These are phyloP conservation scores for Gallinago stenura DNA, from an alignment of 2,797 vertebrate genomes.

Conservation along the genomic window DNA sequence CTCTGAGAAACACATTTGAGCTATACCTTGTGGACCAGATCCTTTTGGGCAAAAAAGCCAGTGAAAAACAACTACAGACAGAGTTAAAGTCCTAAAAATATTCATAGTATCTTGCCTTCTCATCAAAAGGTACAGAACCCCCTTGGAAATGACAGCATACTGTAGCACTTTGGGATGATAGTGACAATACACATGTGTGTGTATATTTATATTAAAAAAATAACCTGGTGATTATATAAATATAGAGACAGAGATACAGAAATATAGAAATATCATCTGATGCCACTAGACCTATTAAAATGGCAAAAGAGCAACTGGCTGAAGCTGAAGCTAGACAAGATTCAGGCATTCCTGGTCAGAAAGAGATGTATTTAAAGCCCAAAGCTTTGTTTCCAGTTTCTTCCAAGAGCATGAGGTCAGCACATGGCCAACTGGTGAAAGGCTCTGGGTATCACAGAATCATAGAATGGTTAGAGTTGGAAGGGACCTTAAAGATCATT, in stretches of 20 bases:
- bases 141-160: background rate
- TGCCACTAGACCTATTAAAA: background rate
- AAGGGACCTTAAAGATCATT: too few species aligned
- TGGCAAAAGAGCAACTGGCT: background rate
- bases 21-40: background rate
- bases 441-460: background rate
- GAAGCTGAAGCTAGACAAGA: background rate
- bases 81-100: background rate
- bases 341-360: background rate
- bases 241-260: background rate
- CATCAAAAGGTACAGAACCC: background rate
- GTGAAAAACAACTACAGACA: background rate
- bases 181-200: background rate
- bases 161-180: background rate
- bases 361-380: background rate
- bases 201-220: background rate
- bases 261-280: background rate
- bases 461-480: too few species aligned
- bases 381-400: background rate
- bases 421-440: background rate
- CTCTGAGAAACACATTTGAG: background rate
- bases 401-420: background rate
- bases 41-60: background rate
- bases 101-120: background rate
- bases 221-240: background rate